phyloP scores from a whole-genome alignment of 1,140 invertebrate species.

The Lysiphlebus fabarum region DNA sequence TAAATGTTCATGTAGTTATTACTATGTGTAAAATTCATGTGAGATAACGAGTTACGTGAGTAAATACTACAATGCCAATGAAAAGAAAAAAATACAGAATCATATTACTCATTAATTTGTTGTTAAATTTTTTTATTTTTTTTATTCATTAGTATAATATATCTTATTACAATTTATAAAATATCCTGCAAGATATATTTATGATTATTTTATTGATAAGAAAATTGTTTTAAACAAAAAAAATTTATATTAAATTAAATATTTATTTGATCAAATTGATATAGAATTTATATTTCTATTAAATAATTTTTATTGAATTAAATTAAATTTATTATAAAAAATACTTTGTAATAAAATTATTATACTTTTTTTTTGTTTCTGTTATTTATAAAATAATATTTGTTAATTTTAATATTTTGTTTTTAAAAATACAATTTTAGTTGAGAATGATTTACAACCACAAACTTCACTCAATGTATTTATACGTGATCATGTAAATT shows the following conservation, averaged over 20 bases:
- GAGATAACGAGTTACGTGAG: no score
- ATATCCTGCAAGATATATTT: no score
- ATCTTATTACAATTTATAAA: no score
- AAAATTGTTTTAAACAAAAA: no score
- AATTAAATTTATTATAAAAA: neutral
- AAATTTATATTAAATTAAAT: neutral
- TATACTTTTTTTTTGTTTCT: neutral
- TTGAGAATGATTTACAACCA: neutral
- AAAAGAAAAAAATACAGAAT: neutral
- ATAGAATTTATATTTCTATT: neutral
- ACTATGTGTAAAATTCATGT: no score
- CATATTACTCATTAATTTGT: no score
- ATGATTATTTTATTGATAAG: no score
- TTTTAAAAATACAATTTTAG: no score
- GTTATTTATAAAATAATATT: neutral
- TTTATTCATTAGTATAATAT: no score
- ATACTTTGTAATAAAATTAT: neutral
- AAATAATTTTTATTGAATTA: neutral
- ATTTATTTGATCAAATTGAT: neutral
- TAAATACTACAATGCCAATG: neutral
- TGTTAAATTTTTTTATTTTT: no score
- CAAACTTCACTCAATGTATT: conserved; percentile 3
- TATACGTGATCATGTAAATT: neutral
- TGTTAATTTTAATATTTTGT: no score
- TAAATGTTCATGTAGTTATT: no score